phyloP scores from a whole-genome alignment of 2,113 vertebrate species.

The Chelonoidis abingdonii region DNA sequence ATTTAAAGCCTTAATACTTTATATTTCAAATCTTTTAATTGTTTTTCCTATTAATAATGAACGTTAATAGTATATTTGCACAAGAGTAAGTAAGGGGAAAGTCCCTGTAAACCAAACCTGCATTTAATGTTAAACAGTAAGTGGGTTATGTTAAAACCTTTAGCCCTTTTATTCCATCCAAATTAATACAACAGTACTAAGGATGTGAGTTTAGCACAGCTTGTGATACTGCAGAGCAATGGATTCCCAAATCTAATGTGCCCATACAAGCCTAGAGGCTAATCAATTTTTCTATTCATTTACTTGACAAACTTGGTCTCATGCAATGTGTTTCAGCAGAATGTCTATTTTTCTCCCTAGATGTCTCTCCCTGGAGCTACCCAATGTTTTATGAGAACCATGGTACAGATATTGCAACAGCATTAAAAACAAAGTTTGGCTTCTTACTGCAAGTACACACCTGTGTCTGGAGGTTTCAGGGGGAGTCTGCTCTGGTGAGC shows the following conservation, averaged over 20 bases:
- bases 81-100: too few species aligned
- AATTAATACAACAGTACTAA: not conserved
- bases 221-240: slow-evolving; percentile 19
- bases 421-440: not conserved
- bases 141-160: not conserved
- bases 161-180: not conserved
- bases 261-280: slow-evolving; percentile 56
- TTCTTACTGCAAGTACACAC: slow-evolving; percentile 72
- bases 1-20: too few species aligned
- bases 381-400: not conserved
- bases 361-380: slow-evolving; percentile 23
- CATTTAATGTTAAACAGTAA: not conserved
- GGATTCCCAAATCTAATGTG: slow-evolving; percentile 52
- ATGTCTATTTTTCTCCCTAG: not conserved
- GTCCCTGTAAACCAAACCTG: too few species aligned
- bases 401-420: not conserved
- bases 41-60: too few species aligned
- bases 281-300: slow-evolving; percentile 36
- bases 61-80: too few species aligned
- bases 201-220: slow-evolving; percentile 19
- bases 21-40: too few species aligned
- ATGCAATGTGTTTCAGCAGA: slow-evolving; percentile 41
- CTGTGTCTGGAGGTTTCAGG: slow-evolving; percentile 90
- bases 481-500: slow-evolving; percentile 87
- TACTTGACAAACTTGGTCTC: slow-evolving; percentile 26